Percentiles rank a stretch among this genome's conserved stretches.
phyloP scores from a whole-genome alignment of 1,140 invertebrate species.

The Zaprionus camerounensis region DNA sequence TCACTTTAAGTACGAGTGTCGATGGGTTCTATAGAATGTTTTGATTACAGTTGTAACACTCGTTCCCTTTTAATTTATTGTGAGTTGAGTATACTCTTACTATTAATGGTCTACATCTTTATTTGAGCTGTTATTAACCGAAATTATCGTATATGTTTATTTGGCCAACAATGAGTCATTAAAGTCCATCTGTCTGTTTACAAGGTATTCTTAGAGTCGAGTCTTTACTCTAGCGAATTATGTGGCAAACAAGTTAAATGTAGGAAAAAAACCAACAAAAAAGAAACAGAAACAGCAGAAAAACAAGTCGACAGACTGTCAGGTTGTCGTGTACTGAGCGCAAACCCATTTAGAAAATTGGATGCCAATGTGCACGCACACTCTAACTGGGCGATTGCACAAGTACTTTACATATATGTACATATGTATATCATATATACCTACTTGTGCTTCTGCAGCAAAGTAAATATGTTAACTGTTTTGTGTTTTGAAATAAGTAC shows the following conservation, averaged over 20 bases:
- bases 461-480: slow-evolving; percentile 36
- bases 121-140: neutral
- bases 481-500: slow-evolving; percentile 21
- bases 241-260: slow-evolving; percentile 44
- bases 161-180: neutral
- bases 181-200: slow-evolving; percentile 1
- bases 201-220: slow-evolving; percentile 23
- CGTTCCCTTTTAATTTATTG: neutral
- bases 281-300: neutral
- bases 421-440: neutral
- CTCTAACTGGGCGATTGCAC: slow-evolving; percentile 21
- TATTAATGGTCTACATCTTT: neutral
- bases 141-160: neutral
- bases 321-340: slow-evolving; percentile 19
- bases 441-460: slow-evolving; percentile 23
- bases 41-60: neutral
- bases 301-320: slow-evolving; percentile 8
- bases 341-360: slow-evolving; percentile 69
- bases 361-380: slow-evolving; percentile 44
- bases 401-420: slow-evolving; percentile 18
- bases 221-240: neutral
- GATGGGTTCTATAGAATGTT: neutral
- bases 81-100: neutral
- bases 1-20: neutral
- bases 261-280: slow-evolving; percentile 33